These are phyloP conservation scores for Myripristis jacobus DNA, from an alignment of 2,797 vertebrate species.

Conservation along the genomic window DNA sequence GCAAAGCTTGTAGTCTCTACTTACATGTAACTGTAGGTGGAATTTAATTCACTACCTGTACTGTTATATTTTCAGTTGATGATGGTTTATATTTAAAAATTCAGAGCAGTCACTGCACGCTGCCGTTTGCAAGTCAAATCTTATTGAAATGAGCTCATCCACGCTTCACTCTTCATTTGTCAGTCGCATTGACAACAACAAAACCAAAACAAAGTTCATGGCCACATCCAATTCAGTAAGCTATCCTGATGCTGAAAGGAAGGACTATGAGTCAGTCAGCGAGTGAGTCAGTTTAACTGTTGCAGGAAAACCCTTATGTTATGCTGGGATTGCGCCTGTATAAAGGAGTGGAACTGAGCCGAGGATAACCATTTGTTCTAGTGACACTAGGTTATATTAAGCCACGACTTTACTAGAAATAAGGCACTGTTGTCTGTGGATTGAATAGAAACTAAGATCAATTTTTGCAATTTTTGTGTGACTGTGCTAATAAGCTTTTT, in stretches of 20 bases:
- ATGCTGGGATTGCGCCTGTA: slow-evolving; percentile 39
- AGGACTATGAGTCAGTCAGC: slow-evolving; percentile 61
- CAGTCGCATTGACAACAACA: slow-evolving; percentile 12
- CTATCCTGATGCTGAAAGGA: slow-evolving; percentile 40
- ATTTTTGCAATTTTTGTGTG: slow-evolving; percentile 7
- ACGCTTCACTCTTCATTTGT: neutral
- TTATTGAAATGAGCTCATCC: neutral
- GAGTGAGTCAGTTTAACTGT: slow-evolving; percentile 65
- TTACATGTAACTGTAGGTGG: neutral
- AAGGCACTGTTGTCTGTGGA: slow-evolving; percentile 9
- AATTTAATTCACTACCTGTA: slow-evolving; percentile 6
- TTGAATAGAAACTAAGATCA: slow-evolving; percentile 19
- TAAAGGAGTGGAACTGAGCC: slow-evolving; percentile 63
- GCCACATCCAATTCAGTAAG: slow-evolving; percentile 35
- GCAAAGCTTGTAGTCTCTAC: neutral
- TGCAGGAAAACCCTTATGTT: slow-evolving; percentile 66
- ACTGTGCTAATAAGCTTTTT: slow-evolving; percentile 8
- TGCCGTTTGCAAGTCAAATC: slow-evolving; percentile 5
- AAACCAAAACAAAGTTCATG: neutral
- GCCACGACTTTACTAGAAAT: slow-evolving; percentile 62
- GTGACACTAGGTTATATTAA: slow-evolving; percentile 45
- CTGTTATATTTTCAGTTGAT: slow-evolving; percentile 2
- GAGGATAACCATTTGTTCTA: slow-evolving; percentile 50
- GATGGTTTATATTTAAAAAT: neutral
- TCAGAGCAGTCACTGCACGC: neutral